Percentiles rank a stretch among this genome's conserved stretches.
phyloP scores from a whole-genome alignment of 2,797 vertebrate species.

The Lepus oiostolus region DNA sequence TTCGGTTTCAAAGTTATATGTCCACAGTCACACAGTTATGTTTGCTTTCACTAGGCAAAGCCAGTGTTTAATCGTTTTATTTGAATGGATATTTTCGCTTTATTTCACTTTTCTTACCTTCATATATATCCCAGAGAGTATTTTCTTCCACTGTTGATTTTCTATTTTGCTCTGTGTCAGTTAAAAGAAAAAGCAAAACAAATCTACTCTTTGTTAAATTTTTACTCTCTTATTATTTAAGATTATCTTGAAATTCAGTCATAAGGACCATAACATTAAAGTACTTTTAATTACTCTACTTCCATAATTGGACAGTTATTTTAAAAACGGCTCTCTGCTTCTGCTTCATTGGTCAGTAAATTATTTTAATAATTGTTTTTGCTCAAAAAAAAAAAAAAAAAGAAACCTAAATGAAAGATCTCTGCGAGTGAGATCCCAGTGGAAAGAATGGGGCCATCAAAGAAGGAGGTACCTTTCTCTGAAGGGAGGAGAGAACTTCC shows the following conservation, averaged over 20 bases:
- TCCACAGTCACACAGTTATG: not conserved
- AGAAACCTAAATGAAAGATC: no score
- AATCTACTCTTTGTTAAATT: constrained; percentile 4
- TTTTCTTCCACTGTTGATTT: not conserved
- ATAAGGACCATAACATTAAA: not conserved
- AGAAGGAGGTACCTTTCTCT: no score
- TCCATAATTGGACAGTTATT: not conserved
- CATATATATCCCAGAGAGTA: not conserved
- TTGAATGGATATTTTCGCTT: not conserved
- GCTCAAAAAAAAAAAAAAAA: no score
- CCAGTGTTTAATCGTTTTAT: not conserved
- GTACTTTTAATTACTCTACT: constrained; percentile 9
- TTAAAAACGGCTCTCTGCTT: not conserved
- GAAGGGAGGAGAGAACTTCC: no score
- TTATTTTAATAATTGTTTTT: constrained; percentile 46
- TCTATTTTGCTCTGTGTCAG: not conserved
- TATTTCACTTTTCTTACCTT: not conserved
- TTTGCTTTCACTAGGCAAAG: not conserved
- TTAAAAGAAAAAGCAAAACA: constrained; percentile 58
- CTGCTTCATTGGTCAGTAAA: not conserved
- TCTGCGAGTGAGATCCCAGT: no score
- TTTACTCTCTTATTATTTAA: not conserved
- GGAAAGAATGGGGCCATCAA: no score
- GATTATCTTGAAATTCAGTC: constrained; percentile 49
- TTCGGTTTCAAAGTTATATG: not conserved